Evolutionary conservation across 2,797 vertebrate species (phyloP).

Genomic region (Brotogeris chrysoptera): DNA sequence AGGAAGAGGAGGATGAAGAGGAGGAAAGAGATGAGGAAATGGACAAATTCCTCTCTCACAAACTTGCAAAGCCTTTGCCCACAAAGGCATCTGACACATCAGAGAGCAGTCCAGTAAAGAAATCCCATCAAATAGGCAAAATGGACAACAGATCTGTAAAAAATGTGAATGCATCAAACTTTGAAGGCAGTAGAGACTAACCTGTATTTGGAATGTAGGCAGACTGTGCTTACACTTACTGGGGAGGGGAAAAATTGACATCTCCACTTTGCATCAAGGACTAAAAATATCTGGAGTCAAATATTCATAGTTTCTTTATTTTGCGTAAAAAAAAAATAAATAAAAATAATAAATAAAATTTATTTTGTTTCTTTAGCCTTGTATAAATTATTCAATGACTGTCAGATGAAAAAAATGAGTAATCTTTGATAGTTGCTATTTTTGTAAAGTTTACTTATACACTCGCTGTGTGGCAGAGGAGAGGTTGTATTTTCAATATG

Average conservation of each 20-base stretch:
- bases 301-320: constrained; percentile 83
- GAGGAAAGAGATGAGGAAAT: constrained; percentile 72
- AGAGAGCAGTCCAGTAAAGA: constrained; percentile 78
- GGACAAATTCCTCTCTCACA: constrained; percentile 84
- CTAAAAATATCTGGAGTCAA: constrained; percentile 75
- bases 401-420: constrained; percentile 71
- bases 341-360: constrained; percentile 80
- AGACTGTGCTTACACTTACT: constrained; percentile 13
- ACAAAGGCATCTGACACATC: constrained; percentile 79
- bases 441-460: constrained; percentile 77
- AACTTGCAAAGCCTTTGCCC: constrained; percentile 80
- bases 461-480: constrained; percentile 61
- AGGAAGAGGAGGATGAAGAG: constrained; percentile 80
- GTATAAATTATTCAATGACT: constrained; percentile 83
- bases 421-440: constrained; percentile 82
- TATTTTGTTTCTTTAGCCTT: constrained; percentile 83
- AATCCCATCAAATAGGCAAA: constrained; percentile 85
- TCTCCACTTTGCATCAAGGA: constrained; percentile 73
- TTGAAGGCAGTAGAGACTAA: constrained; percentile 83
- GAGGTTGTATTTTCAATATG: constrained; percentile 72
- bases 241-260: constrained; percentile 58
- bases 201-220: constrained; percentile 77
- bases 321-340: constrained; percentile 79
- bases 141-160: constrained; percentile 91
- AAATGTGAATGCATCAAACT: constrained; percentile 82